These are phyloP conservation scores for Homarus americanus DNA, from an alignment of 1,140 invertebrate species.

Conservation along the genomic window DNA sequence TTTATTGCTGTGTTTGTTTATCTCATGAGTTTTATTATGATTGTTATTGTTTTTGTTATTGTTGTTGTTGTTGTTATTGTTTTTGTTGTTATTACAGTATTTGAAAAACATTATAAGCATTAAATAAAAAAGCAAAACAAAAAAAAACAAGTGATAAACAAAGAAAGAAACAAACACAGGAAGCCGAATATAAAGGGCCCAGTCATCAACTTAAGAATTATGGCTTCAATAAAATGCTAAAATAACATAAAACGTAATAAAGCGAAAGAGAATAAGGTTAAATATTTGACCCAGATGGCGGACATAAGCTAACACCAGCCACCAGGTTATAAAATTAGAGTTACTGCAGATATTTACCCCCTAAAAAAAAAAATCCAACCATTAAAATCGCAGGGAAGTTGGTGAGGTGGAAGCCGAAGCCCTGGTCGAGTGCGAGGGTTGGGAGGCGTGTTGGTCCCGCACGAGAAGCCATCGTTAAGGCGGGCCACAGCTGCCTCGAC, in stretches of 20 bases:
- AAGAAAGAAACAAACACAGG: no score
- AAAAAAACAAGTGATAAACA: no score
- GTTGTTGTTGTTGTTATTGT: no score
- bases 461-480: conserved; percentile 15
- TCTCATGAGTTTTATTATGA: no score
- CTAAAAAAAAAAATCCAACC: conserved; percentile 18
- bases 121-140: not conserved
- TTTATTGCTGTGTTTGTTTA: no score
- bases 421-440: not conserved
- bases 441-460: conserved; percentile 6
- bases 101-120: no score
- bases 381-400: conserved; percentile 9
- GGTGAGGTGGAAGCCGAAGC: not conserved
- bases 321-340: conserved; percentile 9
- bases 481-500: not conserved
- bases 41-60: no score
- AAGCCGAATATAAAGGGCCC: not conserved
- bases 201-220: not conserved
- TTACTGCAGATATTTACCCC: conserved; percentile 14
- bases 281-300: no score
- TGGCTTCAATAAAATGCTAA: not conserved
- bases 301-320: no score
- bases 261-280: no score
- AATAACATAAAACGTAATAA: not conserved
- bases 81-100: no score